A percentile compares a stretch with the other conserved stretches of the same genome.
Conservation (phyloP, 2,113 vertebrate genomes). For the Protomyctophum bolini region DNA sequence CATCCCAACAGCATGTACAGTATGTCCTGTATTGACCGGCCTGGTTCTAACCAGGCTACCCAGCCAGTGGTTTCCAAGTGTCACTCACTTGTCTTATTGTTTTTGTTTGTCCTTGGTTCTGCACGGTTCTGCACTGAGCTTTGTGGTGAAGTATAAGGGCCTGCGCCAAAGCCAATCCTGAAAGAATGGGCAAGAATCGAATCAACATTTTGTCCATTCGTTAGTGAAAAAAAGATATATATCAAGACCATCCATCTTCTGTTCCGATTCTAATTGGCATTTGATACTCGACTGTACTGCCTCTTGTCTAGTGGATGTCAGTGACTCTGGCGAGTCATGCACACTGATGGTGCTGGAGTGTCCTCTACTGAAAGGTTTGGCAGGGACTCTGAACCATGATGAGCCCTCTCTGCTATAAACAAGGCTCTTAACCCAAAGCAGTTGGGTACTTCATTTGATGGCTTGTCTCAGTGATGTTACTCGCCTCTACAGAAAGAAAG, state of each 20-base stretch:
- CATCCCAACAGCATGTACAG: neutral
- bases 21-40: conserved; percentile 42
- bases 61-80: conserved; percentile 54
- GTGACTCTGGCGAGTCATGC: conserved; percentile 43
- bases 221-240: conserved; percentile 33
- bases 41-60: conserved; percentile 28
- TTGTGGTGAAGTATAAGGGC: conserved; percentile 45
- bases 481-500: conserved; percentile 43
- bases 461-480: conserved; percentile 46
- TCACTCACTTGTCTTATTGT: conserved; percentile 58
- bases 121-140: conserved; percentile 50
- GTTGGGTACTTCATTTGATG: conserved; percentile 50
- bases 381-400: conserved; percentile 38
- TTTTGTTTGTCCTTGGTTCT: conserved; percentile 62
- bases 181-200: conserved; percentile 51
- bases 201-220: conserved; percentile 57
- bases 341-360: conserved; percentile 33
- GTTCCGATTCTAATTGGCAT: conserved; percentile 56
- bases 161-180: conserved; percentile 43
- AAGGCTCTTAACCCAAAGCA: conserved; percentile 62
- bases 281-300: conserved; percentile 42
- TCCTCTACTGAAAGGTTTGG: conserved; percentile 53
- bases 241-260: conserved; percentile 47
- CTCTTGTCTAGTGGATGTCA: conserved; percentile 43
- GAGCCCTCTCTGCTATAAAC: conserved; percentile 56